Evolutionary conservation across 2,797 vertebrate genomes (phyloP), one percentile per base, ranked within the genome.

Genomic region (Myotis vivesi): DNA sequence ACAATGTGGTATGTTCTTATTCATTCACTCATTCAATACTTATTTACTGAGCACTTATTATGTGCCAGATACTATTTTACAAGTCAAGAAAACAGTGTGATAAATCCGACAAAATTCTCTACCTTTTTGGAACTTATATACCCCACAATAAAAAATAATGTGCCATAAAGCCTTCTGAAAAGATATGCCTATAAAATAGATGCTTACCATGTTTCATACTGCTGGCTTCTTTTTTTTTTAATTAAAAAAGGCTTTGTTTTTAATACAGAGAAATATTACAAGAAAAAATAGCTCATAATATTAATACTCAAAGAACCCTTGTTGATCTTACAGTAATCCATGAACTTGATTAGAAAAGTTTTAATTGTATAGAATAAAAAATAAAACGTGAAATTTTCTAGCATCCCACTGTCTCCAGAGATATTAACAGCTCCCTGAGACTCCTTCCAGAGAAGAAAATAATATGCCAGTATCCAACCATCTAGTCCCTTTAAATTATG

Each of bases 231-330:
- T 51, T 59, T 28, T 12, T 12, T 53, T 38, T 77, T 23, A 30
- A 53, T 68, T 53, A 17, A 28, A 85, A 93, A 93, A 87, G 38
- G 17, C 3, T 69, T 92, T 94, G 23, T 49, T 87, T 91, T 87
- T 71, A 91, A 41, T 89, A 76, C 28, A 92, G 53, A 88, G 15
- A 94, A 87, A 77, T 87, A 89, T 23, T 71, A 75, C 3, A 79
- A 85, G 38, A 13, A 94, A 92, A 92, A 95, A 72, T 72, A 46
- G 13, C 28, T 89, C 6, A 75, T 75, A 79, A 86, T 89, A 22
- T 91, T 79, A 86, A 87, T 28, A 89, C 5, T 57, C 44, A 80
- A 82, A 33, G 59, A 80, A 44, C 8, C 0, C 38, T 72, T 44
- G 10, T 6, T 87, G 16, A 76, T 13, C 33, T 76, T 95, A 88